Evolutionary conservation across 2,797 vertebrate species (phyloP).

Genomic region (Smutsia temminckii): DNA sequence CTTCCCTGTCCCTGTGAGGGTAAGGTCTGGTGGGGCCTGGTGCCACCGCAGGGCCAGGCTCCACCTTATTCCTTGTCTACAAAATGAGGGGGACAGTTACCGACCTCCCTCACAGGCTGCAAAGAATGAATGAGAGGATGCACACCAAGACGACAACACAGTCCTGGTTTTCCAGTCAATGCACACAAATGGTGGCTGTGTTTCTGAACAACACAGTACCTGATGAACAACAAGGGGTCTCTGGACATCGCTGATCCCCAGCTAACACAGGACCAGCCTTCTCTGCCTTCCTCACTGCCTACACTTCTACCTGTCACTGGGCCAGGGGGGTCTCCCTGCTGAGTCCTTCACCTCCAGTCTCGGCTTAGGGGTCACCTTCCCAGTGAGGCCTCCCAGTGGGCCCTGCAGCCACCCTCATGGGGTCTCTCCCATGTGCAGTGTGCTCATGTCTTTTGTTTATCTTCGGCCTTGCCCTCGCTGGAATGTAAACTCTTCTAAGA

Average conservation of each 20-base stretch:
- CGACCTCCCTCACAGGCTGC: not conserved
- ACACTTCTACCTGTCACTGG: not conserved
- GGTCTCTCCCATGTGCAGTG: rapidly evolving
- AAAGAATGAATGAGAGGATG: not conserved
- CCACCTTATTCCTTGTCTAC: not conserved
- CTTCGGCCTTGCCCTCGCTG: rapidly evolving
- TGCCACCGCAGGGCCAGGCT: rapidly evolving
- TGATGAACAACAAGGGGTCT: rapidly evolving
- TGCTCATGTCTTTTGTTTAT: rapidly evolving
- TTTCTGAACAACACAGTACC: not conserved
- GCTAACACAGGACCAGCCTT: rapidly evolving
- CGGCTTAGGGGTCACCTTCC: not conserved
- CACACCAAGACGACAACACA: rapidly evolving
- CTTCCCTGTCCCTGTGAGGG: rapidly evolving
- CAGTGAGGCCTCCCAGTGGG: not conserved
- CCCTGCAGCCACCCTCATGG: rapidly evolving
- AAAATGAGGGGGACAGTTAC: rapidly evolving
- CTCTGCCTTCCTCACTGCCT: not conserved
- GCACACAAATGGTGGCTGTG: not conserved
- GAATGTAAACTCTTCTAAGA: not conserved
- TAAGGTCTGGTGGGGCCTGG: rapidly evolving
- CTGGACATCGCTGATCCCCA: not conserved
- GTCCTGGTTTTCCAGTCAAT: rapidly evolving
- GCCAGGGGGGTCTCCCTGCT: not conserved
- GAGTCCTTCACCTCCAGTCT: not conserved